Evolutionary conservation across 2,113 vertebrate genomes (phyloP).

Genomic region (Acrocephalus kingi): DNA sequence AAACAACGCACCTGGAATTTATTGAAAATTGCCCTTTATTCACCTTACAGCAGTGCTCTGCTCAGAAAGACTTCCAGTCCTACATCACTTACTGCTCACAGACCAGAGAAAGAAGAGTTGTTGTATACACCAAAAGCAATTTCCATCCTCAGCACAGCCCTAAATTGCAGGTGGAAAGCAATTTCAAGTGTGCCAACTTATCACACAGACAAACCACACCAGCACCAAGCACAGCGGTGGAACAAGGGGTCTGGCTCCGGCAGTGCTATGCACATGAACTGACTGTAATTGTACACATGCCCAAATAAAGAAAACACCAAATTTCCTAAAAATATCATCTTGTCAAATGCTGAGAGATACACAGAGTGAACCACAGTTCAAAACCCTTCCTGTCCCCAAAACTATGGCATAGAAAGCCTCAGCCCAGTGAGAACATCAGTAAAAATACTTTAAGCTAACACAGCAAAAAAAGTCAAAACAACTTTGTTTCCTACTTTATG

Average conservation of each 20-base stretch:
- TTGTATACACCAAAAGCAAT: background rate
- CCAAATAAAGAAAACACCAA: background rate
- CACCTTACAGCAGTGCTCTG: background rate
- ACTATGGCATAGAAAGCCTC: background rate
- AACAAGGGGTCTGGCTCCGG: background rate
- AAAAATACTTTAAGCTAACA: background rate
- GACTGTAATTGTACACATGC: background rate
- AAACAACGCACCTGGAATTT: background rate
- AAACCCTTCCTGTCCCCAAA: background rate
- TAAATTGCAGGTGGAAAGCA: background rate
- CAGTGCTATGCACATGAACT: accelerated
- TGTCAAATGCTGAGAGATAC: background rate
- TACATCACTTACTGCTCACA: background rate
- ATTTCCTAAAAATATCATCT: background rate
- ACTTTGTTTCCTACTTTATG: background rate
- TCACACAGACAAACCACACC: background rate
- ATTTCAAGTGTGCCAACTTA: background rate
- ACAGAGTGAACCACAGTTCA: background rate
- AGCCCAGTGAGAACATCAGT: accelerated
- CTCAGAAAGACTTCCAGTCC: background rate
- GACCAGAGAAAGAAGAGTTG: background rate
- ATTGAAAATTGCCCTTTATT: background rate
- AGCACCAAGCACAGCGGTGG: accelerated
- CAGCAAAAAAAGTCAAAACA: background rate
- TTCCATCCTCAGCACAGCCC: background rate